phyloP scores from a whole-genome alignment of 2,797 vertebrate species.

The Poecilia picta region DNA sequence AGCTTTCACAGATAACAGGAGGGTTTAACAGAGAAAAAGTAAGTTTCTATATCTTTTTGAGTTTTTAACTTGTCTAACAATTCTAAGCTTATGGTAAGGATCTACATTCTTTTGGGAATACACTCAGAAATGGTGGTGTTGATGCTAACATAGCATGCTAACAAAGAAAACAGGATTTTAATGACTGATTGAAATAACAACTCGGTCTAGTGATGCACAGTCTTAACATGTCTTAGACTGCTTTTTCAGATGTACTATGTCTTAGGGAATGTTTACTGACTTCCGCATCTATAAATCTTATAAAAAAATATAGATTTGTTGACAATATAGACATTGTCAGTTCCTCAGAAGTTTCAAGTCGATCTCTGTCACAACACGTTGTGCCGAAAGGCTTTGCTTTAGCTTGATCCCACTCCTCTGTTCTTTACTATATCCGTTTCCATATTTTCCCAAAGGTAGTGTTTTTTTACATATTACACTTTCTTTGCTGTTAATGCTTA shows the following conservation, averaged over 20 bases:
- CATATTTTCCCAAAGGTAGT: constrained; percentile 48
- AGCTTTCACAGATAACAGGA: neutral
- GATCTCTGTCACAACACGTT: constrained; percentile 47
- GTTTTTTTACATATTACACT: constrained; percentile 64
- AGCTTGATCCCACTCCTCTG: constrained; percentile 46
- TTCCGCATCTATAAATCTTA: constrained; percentile 1
- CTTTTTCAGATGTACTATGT: constrained; percentile 4
- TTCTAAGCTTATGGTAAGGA: neutral
- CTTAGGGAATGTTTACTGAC: constrained; percentile 1
- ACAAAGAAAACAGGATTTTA: neutral
- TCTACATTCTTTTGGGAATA: neutral
- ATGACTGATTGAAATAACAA: neutral
- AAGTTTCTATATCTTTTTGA: neutral
- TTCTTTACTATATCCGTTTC: constrained; percentile 51
- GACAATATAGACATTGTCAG: neutral
- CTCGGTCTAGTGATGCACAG: neutral
- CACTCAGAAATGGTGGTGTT: neutral
- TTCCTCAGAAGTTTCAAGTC: neutral
- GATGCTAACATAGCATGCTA: neutral
- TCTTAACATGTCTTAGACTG: neutral
- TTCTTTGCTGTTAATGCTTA: constrained; percentile 69
- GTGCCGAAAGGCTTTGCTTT: constrained; percentile 39
- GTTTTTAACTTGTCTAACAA: neutral
- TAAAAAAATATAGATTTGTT: constrained; percentile 6
- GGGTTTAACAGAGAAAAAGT: neutral